These are phyloP conservation scores for Danio jaintianensis DNA, from an alignment of 2,797 vertebrate species.

Conservation along the genomic window DNA sequence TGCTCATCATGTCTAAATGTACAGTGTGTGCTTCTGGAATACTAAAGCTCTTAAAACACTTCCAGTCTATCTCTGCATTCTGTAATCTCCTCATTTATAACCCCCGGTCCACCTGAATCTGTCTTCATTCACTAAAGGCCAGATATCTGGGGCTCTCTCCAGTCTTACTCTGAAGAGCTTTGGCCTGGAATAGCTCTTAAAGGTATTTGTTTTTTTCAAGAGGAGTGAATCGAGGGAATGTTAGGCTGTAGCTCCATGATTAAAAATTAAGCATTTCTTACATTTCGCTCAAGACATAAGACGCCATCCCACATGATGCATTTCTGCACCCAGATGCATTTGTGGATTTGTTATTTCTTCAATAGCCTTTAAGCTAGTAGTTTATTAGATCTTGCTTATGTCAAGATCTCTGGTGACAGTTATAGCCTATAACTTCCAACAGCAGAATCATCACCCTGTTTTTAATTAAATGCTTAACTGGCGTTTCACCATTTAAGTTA, in stretches of 20 bases:
- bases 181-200: slow-evolving; percentile 21
- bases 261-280: slow-evolving; percentile 44
- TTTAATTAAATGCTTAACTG: slow-evolving; percentile 6
- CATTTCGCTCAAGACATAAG: slow-evolving; percentile 40
- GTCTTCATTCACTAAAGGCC: slow-evolving; percentile 70
- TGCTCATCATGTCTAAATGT: slow-evolving; percentile 70
- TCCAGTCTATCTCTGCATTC: slow-evolving; percentile 54
- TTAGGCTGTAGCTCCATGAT: slow-evolving; percentile 14
- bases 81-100: slow-evolving; percentile 61
- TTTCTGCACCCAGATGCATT: background rate
- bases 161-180: slow-evolving; percentile 56
- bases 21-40: slow-evolving; percentile 64
- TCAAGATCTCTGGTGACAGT: background rate
- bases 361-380: background rate
- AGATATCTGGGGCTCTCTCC: slow-evolving; percentile 67
- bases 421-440: background rate
- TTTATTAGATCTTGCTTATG: too few relatives aligned
- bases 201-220: slow-evolving; percentile 45
- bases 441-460: background rate
- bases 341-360: background rate
- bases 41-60: slow-evolving; percentile 67
- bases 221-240: slow-evolving; percentile 36
- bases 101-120: slow-evolving; percentile 59
- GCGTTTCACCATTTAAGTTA: background rate
- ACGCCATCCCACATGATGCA: background rate